A percentile compares a stretch with the other conserved stretches of the same genome.
Evolutionary conservation across 2,113 vertebrate species (phyloP).

Genomic region (Girardinichthys multiradiatus): DNA sequence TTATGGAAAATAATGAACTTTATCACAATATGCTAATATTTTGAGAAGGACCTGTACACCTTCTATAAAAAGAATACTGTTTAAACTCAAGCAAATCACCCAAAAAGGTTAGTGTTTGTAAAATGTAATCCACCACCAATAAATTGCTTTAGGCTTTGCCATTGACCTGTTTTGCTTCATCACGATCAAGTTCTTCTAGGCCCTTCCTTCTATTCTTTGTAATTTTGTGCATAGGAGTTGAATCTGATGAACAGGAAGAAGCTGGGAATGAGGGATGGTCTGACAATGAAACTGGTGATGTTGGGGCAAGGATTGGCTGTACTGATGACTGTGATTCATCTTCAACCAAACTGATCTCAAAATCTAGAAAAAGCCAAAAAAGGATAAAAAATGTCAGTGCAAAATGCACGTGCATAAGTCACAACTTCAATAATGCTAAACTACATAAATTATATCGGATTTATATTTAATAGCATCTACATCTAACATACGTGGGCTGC

Average conservation of each 20-base stretch:
- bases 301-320: too few species aligned
- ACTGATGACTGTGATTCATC: neutral
- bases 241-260: constrained; percentile 1
- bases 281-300: neutral
- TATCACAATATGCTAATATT: too few species aligned
- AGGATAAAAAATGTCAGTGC: neutral
- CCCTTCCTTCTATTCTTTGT: neutral
- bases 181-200: neutral
- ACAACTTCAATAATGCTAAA: neutral
- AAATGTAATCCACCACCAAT: too few species aligned
- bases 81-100: neutral
- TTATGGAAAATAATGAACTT: too few species aligned
- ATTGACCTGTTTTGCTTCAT: too few species aligned
- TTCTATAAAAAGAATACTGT: neutral
- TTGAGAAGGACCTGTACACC: too few species aligned
- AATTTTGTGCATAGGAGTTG: neutral
- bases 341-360: too few species aligned
- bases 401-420: neutral
- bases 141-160: too few species aligned
- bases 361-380: constrained; percentile 1
- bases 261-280: neutral
- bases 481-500: too few species aligned
- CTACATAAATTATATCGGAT: neutral
- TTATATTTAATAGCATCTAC: too few species aligned
- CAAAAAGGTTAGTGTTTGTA: too few species aligned